Conservation (phyloP, 1,140 invertebrate genomes). For the Drosophila mojavensis region DNA sequence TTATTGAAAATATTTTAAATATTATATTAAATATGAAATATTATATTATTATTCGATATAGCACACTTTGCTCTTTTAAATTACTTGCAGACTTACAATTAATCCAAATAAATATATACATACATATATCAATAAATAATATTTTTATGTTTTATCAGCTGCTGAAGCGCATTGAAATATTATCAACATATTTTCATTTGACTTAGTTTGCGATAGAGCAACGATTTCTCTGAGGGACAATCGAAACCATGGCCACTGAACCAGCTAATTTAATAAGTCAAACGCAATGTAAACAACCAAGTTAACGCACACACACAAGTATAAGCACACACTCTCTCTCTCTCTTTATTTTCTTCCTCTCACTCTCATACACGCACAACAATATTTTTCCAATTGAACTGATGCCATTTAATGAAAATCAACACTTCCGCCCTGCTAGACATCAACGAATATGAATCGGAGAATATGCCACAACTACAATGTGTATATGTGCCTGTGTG, state of each 20-base stretch:
- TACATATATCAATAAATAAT: no score
- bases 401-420: slow-evolving; percentile 64
- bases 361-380: slow-evolving; percentile 11
- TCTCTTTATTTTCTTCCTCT: no score
- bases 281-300: slow-evolving; percentile 20
- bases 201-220: slow-evolving; percentile 54
- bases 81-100: no score
- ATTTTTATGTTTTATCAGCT: not conserved
- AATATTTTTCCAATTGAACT: slow-evolving; percentile 73
- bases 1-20: no score
- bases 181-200: slow-evolving; percentile 69
- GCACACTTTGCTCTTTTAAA: no score
- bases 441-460: slow-evolving; percentile 18
- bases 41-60: no score
- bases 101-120: no score
- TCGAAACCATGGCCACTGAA: slow-evolving; percentile 47
- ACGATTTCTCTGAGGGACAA: slow-evolving; percentile 19
- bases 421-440: slow-evolving; percentile 55
- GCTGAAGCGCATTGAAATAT: slow-evolving; percentile 50
- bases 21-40: no score
- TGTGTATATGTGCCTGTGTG: slow-evolving; percentile 10
- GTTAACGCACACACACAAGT: slow-evolving; percentile 11
- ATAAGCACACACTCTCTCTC: not conserved
- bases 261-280: slow-evolving; percentile 75
- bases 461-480: slow-evolving; percentile 20